These are phyloP conservation scores for Pollenia amentaria DNA, from an alignment of 2,888 invertebrate genomes.

Conservation along the genomic window DNA sequence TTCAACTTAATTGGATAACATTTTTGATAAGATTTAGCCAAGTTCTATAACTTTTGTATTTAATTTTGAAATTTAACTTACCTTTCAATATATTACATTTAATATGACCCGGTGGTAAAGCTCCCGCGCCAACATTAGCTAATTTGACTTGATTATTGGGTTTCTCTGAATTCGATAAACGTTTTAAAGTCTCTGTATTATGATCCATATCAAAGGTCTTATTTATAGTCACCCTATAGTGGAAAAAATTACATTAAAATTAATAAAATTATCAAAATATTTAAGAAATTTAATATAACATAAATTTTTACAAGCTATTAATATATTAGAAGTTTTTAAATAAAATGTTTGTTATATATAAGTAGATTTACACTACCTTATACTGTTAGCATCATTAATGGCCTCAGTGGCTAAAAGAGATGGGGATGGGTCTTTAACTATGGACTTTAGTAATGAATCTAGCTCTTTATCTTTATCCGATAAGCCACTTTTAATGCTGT, in stretches of 20 bases:
- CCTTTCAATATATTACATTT: slow-evolving; percentile 98
- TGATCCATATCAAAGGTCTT: slow-evolving; percentile 86
- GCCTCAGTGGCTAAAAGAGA: slow-evolving; percentile 86
- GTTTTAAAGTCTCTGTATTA: slow-evolving; percentile 88
- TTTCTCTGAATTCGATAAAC: slow-evolving; percentile 87
- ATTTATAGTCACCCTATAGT: slow-evolving; percentile 84
- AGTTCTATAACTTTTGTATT: too few species aligned
- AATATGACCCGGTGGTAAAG: slow-evolving; percentile 93
- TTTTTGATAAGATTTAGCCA: too few species aligned
- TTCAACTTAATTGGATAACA: too few species aligned
- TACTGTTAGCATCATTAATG: slow-evolving; percentile 86
- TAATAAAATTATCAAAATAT: slow-evolving; percentile 32
- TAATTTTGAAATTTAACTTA: slow-evolving; percentile 79
- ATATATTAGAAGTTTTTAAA: not conserved
- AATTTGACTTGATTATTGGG: slow-evolving; percentile 90
- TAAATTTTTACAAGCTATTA: not conserved
- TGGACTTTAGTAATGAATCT: slow-evolving; percentile 91
- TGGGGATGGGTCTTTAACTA: slow-evolving; percentile 88
- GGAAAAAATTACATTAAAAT: not conserved
- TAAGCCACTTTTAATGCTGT: slow-evolving; percentile 85
- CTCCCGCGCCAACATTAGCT: slow-evolving; percentile 86
- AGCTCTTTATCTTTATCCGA: slow-evolving; percentile 87
- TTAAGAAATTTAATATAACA: not conserved
- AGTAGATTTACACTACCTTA: slow-evolving; percentile 83
- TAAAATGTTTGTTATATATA: slow-evolving; percentile 12